Evolutionary conservation across 2,797 vertebrate genomes (phyloP), one percentile per base, ranked within the genome.

Genomic region (Pseudochaenichthys georgianus): DNA sequence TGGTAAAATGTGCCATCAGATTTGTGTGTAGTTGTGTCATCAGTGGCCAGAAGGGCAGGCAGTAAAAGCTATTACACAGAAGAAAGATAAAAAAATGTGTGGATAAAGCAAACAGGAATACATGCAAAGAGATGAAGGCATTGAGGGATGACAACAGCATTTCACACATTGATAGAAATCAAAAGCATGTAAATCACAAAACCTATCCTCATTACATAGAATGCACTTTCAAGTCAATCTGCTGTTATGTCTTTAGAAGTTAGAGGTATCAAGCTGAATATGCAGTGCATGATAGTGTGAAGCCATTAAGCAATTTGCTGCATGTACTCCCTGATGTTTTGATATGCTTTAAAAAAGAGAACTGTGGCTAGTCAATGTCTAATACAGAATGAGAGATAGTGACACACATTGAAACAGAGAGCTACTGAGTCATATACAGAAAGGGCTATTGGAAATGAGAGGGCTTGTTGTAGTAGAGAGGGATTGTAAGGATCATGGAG

Each of bases 101-200:
- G 4, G 13, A 31, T 69, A 60, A n/a, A 6, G 9, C 50, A 74
- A 63, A 80, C 28, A 15, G 43, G 5, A 31, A 69, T 63, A 64
- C 67, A 67, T 12, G 13, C 55, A 23, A 57, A 38, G 53, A 63
- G 13, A 61, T 52, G 11, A 77, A 53, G 21, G 50, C 71, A 52
- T 7, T 15, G 38, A 52, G 19, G 45, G 61, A 83, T 80, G 57
- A 53, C 54, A 47, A 64, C 78, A 43, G n/a, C 52, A 76, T 82
- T 79, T 75, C 58, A 80, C 62, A 54, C 67, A 60, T 11, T 43
- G 70, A 59, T 76, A 45, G 19, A 85, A 83, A 82, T 75, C 70
- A 70, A 66, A 54, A 58, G 66, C 45, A 69, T 71, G 60, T 21
- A 71, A 83, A 82, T 78, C 61, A 43, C 53, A 67, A 9, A 70